Evolutionary conservation across 2,797 vertebrate genomes (phyloP), one percentile per base, ranked within the genome.

Genomic region (Pantherophis vulpinus): DNA sequence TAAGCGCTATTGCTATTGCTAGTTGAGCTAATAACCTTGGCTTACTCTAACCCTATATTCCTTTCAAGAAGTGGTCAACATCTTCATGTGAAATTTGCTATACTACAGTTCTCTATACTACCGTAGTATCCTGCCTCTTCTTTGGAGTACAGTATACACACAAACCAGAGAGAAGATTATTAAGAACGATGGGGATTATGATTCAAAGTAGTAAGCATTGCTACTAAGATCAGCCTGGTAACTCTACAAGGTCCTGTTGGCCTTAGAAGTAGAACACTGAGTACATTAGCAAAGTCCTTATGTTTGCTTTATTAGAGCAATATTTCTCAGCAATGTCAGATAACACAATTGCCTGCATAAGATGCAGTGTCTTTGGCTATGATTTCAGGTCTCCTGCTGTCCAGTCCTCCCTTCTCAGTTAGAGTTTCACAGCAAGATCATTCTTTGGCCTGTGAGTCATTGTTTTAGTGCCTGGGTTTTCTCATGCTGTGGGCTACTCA

Each of bases 391-490:
- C 51, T 32, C 89, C 88, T 58, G 42, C 42, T 37, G 59, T 83
- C 89, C 70, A 66, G 10, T 51, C 7, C 0, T 60, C 54, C 29
- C 58, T 56, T 79, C 88, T 55, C 29, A 55, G 58, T 23, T 91
- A 55, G 55, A 91, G 93, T 86, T 90, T 83, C 87, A 95, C 61
- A 47, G 54, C 87, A 70, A 0, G 47, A 0, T 54, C 89, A 87
- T 94, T 95, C 37, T 90, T 59, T 92, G 66, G 87, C 2, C 18
- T 2, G 13, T 70, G 25, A 87, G 1, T 8, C 90, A 93, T 94
- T 83, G 37, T n/a, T 74, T 66, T 90, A 89, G 70, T 93, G 58
- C 54, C 74, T 92, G 8, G 51, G 90, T 70, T 91, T 94, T 92
- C 66, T 94, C 55, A n/a, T 74, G 1, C 54, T 55, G 59, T 90